Conservation (phyloP, 2,888 invertebrate species). For the Cloeon dipterum region DNA sequence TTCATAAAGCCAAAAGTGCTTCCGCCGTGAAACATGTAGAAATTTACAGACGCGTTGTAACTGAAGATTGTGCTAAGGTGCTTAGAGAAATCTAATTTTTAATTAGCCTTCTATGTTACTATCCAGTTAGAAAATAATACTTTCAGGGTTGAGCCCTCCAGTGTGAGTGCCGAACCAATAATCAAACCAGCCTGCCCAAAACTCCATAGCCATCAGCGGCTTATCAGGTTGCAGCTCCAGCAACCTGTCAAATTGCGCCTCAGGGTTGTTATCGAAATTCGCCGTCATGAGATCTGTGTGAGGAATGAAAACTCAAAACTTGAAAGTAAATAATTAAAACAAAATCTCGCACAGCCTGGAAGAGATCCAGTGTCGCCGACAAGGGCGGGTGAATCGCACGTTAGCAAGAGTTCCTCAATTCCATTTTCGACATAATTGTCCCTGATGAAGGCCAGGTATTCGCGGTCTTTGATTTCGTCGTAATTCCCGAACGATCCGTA, state of each 20-base stretch:
- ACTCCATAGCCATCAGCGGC: constrained; percentile 31
- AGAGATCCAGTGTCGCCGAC: constrained; percentile 3
- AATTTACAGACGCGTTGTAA: constrained; percentile 40
- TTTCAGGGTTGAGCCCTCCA: not conserved
- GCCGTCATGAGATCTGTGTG: constrained; percentile 23
- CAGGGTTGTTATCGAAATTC: constrained; percentile 25
- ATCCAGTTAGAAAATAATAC: too few relatives aligned
- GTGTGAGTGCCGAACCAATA: constrained; percentile 23
- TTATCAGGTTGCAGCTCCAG: constrained; percentile 22
- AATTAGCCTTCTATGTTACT: too few relatives aligned
- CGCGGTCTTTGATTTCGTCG: not conserved
- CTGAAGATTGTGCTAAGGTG: constrained; percentile 11
- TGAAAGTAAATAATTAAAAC: not conserved
- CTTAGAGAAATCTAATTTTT: constrained; percentile 12
- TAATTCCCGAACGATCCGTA: constrained; percentile 3
- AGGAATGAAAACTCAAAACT: not conserved
- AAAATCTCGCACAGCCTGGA: constrained; percentile 4
- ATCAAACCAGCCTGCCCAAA: constrained; percentile 36
- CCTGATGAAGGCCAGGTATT: constrained; percentile 3
- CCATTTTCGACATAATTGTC: constrained; percentile 16
- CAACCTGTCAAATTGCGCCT: constrained; percentile 19
- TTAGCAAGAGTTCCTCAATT: constrained; percentile 20
- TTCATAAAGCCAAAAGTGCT: constrained; percentile 54
- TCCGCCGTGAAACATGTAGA: constrained; percentile 85
- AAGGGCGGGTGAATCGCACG: constrained; percentile 15